Evolutionary conservation across 1,140 invertebrate species (phyloP).

Genomic region (Plutomurus gul): DNA sequence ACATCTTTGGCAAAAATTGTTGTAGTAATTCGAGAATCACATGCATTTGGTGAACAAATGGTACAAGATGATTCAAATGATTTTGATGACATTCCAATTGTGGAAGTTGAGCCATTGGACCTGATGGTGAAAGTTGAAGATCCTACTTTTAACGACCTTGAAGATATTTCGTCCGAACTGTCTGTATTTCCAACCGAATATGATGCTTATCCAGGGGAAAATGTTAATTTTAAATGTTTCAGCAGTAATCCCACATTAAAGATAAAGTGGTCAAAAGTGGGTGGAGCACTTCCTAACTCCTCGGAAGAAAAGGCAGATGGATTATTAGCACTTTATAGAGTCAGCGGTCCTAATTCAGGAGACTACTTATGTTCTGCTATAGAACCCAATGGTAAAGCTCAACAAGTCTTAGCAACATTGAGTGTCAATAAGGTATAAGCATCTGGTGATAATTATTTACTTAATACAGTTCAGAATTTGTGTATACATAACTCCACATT

Average conservation of each 20-base stretch:
- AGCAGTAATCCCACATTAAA: slow-evolving; percentile 33
- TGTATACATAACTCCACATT: no score
- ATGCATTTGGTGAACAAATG: no score
- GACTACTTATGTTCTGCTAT: slow-evolving; percentile 82
- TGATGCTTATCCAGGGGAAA: slow-evolving; percentile 25
- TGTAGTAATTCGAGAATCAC: not conserved
- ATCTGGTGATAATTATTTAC: not conserved
- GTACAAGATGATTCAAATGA: slow-evolving; percentile 13
- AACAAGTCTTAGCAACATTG: slow-evolving; percentile 58
- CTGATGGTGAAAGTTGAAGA: slow-evolving; percentile 76
- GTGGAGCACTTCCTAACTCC: slow-evolving; percentile 69
- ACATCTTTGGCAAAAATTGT: not conserved
- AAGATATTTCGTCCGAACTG: no score
- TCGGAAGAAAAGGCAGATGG: slow-evolving; percentile 69
- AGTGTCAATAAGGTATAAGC: slow-evolving; percentile 54
- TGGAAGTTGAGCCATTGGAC: slow-evolving; percentile 69
- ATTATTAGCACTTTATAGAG: slow-evolving; percentile 72
- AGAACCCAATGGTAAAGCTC: slow-evolving; percentile 56
- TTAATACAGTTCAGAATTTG: not conserved
- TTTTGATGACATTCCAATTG: not conserved
- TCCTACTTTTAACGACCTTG: no score
- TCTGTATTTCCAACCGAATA: not conserved
- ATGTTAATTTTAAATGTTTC: slow-evolving; percentile 29
- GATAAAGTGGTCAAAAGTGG: slow-evolving; percentile 78
- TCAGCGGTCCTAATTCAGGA: slow-evolving; percentile 79